Percentiles rank a stretch among this genome's conserved stretches.
These are phyloP conservation scores for Periparus ater DNA, from an alignment of 2,797 vertebrate species.

Conservation along the genomic window DNA sequence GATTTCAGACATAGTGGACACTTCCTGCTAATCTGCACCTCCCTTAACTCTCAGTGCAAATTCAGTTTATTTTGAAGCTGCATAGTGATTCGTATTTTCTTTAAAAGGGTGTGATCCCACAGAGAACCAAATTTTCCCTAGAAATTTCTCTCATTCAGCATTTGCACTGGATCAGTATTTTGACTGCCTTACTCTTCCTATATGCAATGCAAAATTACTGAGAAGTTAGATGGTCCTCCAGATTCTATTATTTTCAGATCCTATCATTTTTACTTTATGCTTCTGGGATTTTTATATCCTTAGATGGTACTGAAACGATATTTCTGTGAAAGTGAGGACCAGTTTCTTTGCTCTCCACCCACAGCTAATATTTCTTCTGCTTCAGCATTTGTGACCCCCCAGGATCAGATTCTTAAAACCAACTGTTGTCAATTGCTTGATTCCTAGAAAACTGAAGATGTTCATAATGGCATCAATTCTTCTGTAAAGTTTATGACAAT, in stretches of 20 bases:
- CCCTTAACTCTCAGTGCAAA: neutral
- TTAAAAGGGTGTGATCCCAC: neutral
- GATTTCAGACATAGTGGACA: neutral
- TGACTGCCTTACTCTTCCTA: neutral
- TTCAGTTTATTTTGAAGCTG: neutral
- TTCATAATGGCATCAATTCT: neutral
- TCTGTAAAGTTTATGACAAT: neutral
- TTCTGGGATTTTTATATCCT: neutral
- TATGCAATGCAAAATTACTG: neutral
- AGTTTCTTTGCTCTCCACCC: neutral
- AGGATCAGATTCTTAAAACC: neutral
- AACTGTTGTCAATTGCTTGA: neutral
- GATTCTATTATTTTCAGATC: neutral
- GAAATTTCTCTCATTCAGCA: neutral
- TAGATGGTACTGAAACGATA: neutral
- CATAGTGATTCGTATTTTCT: neutral
- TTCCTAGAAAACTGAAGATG: neutral
- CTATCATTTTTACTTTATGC: neutral
- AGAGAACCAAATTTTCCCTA: neutral
- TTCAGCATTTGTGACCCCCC: neutral
- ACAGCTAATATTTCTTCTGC: neutral
- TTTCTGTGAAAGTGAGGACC: neutral
- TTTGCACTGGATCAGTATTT: neutral
- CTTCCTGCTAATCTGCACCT: neutral
- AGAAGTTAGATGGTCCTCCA: neutral